Evolutionary conservation across 1,140 invertebrate genomes (phyloP).

Genomic region (Megalopta genalis): DNA sequence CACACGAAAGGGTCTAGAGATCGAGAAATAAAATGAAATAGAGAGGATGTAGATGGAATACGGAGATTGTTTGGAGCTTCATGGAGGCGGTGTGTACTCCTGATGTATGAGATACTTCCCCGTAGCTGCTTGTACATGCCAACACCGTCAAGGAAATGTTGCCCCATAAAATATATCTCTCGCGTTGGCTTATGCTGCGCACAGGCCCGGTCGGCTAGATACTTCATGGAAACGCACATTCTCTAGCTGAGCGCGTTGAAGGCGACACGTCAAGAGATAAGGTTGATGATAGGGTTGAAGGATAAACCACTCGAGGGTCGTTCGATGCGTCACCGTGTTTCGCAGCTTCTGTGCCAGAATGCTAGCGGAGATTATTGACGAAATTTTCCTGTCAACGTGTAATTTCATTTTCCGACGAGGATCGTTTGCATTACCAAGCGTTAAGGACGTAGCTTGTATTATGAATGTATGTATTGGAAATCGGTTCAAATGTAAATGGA

Average conservation of each 20-base stretch:
- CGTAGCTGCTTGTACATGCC: conserved; percentile 64
- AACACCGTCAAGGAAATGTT: conserved; percentile 73
- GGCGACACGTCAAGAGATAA: conserved; percentile 50
- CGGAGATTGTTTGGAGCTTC: conserved; percentile 44
- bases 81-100: conserved; percentile 45
- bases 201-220: conserved; percentile 64
- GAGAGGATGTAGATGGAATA: conserved; percentile 43
- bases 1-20: conserved; percentile 2
- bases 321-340: conserved; percentile 52
- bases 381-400: conserved; percentile 12
- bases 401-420: not conserved
- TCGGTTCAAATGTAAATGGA: no score
- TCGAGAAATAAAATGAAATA: conserved; percentile 50
- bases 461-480: no score
- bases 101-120: conserved; percentile 69
- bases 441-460: no score
- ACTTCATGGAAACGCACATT: conserved; percentile 70
- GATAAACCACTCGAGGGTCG: conserved; percentile 67
- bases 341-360: not conserved
- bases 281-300: conserved; percentile 68
- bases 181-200: conserved; percentile 68
- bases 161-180: conserved; percentile 77
- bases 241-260: conserved; percentile 44
- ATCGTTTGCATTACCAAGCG: not conserved
- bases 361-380: conserved; percentile 63